Conservation (phyloP, 92 coral and sea anemone species). For the Heteractis magnifica region DNA sequence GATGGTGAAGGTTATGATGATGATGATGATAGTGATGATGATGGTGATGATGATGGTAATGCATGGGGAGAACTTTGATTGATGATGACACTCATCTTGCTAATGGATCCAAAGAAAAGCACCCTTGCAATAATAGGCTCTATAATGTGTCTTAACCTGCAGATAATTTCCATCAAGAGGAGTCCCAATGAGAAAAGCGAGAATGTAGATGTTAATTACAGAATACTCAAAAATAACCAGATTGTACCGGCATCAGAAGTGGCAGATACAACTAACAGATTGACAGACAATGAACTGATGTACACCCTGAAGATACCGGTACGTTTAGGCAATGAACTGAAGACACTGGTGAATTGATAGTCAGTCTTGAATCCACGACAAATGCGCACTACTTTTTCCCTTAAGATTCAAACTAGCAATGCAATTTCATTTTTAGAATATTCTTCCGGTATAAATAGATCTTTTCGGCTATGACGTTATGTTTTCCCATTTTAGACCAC, state of each 20-base stretch:
- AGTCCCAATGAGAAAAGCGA: conserved; percentile 54
- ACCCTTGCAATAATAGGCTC: too few species aligned
- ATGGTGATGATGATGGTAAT: background rate
- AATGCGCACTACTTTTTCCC: background rate
- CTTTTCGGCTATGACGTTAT: too few species aligned
- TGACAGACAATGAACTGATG: conserved; percentile 44
- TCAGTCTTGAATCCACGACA: background rate
- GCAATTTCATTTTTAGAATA: too few species aligned
- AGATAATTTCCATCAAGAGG: conserved; percentile 50
- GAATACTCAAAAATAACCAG: conserved; percentile 40
- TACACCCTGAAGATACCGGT: conserved; percentile 40
- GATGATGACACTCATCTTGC: background rate
- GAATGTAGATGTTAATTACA: conserved; percentile 45
- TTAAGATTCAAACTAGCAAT: background rate
- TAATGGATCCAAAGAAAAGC: background rate
- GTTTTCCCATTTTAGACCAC: too few species aligned
- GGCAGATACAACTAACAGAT: conserved; percentile 34
- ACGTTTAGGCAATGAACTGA: background rate
- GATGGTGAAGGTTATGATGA: background rate
- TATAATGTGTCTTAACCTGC: background rate
- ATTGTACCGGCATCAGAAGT: conserved; percentile 52
- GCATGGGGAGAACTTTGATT: background rate
- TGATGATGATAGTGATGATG: background rate
- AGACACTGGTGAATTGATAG: background rate
- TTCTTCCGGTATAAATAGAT: too few species aligned